Evolutionary conservation across 2,888 invertebrate genomes (phyloP).

Genomic region (Ochropleura leucogaster): DNA sequence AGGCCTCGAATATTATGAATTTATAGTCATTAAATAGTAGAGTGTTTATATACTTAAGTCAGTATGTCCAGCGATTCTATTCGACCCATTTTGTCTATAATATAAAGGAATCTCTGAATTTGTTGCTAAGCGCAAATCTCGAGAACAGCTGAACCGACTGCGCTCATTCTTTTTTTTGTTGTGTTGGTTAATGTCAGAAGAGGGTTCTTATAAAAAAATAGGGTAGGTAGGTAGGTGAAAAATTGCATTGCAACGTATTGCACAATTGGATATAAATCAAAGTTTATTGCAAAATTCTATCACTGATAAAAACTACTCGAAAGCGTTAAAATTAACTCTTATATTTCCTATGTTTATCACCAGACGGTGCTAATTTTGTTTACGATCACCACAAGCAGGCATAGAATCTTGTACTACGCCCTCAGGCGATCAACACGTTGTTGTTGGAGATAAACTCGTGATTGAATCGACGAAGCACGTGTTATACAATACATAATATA

Average conservation of each 20-base stretch:
- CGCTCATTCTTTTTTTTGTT: too few relatives aligned
- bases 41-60: background rate
- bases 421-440: background rate
- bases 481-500: conserved; percentile 20
- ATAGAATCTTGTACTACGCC: background rate
- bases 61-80: background rate
- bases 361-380: background rate
- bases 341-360: background rate
- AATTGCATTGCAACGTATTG: too few relatives aligned
- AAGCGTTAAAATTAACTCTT: background rate
- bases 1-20: background rate
- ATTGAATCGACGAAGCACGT: conserved; percentile 2
- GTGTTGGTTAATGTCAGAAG: too few relatives aligned
- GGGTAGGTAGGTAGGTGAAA: too few relatives aligned
- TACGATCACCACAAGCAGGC: background rate
- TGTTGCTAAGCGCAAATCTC: too few relatives aligned
- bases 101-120: too few relatives aligned
- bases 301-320: background rate
- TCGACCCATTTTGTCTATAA: background rate
- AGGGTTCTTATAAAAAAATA: too few relatives aligned
- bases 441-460: conserved; percentile 17
- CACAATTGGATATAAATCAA: background rate
- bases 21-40: background rate
- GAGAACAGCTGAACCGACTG: too few relatives aligned
- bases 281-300: background rate